Base-by-base conservation (phyloP, 2,113 vertebrate species). In the Prolemur simus region DNA sequence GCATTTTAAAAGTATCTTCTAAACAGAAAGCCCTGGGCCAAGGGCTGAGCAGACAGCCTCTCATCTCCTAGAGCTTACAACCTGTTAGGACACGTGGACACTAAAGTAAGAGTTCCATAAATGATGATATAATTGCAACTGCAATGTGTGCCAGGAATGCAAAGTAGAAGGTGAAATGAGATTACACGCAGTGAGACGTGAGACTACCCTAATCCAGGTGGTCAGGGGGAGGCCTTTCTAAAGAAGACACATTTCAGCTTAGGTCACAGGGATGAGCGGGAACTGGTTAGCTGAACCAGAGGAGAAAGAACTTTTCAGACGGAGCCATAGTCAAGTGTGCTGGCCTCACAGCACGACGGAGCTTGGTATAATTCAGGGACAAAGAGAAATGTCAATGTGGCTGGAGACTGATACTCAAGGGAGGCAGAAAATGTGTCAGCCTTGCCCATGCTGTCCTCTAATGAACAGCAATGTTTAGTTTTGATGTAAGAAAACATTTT, bases 401-500 rank as follows among this genome's bases (percentile, higher is more conserved):
- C 12, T 32, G 87, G 32, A 88, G 23, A 8, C 11, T 32, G 29
- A 34, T 15, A 27, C 56, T 60, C 29, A 32, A 25, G 11, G 12
- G n/a, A 87, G n/a, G 17, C 37, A n/a, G 60, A 37, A 49, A 47
- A 83, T 58, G 14, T 68, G 54, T 47, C 37, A 63, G 27, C 23
- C 54, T 15, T 64, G 11, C 29, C 15, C 2, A 23, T 1, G 0
- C 49, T 42, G 34, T 52, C 56, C 63, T 68, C 42, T 69, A 18
- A 63, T 42, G 15, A 86, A 60, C 0, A 27, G 68, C 3, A n/a
- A 63, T 34, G 17, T 45, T 29, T 91, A 18, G 68, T 47, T 80
- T 85, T 85, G 42, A 63, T 84, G 20, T 47, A 93, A 85, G 54
- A 93, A 93, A 68, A 47, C 34, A 34, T 29, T 23, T 91, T 88